These are phyloP conservation scores for Stictocephala bisonia DNA, from an alignment of 2,888 invertebrate species.

Conservation along the genomic window DNA sequence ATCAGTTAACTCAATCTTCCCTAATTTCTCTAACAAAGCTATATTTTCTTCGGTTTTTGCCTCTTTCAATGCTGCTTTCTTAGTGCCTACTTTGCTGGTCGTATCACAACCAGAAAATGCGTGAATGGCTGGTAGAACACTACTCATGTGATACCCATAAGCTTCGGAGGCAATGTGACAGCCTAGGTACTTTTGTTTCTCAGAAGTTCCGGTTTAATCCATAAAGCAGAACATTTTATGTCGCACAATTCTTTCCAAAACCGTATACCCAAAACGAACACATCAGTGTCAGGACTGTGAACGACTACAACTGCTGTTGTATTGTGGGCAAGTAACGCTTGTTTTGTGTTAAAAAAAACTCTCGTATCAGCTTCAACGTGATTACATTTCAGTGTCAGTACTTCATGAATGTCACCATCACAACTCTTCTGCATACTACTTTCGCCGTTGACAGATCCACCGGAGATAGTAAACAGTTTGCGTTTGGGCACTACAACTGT, in stretches of 20 bases:
- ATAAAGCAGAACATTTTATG: not conserved
- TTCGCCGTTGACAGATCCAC: not conserved
- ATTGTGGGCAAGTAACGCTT: slow-evolving; percentile 1
- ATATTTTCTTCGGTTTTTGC: not conserved
- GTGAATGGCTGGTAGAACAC: too few species aligned
- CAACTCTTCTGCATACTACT: not conserved
- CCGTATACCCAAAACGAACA: slow-evolving; percentile 18
- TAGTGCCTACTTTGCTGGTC: not conserved
- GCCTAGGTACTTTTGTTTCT: slow-evolving; percentile 6
- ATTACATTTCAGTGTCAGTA: not conserved
- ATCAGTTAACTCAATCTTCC: not conserved
- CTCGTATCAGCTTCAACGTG: slow-evolving; percentile 16
- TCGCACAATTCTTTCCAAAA: not conserved
- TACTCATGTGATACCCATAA: not conserved
- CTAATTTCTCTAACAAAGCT: not conserved
- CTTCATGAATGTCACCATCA: not conserved
- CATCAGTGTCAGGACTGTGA: slow-evolving; percentile 19
- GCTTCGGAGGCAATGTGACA: slow-evolving; percentile 13
- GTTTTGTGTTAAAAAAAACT: slow-evolving; percentile 17
- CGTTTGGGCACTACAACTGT: slow-evolving; percentile 10
- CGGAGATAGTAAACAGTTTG: slow-evolving; percentile 5
- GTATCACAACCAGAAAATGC: not conserved
- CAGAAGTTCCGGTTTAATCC: slow-evolving; percentile 18
- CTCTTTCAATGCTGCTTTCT: not conserved
- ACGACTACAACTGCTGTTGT: slow-evolving; percentile 15